phyloP scores from a whole-genome alignment of 2,113 vertebrate species.

The Peromyscus leucopus region DNA sequence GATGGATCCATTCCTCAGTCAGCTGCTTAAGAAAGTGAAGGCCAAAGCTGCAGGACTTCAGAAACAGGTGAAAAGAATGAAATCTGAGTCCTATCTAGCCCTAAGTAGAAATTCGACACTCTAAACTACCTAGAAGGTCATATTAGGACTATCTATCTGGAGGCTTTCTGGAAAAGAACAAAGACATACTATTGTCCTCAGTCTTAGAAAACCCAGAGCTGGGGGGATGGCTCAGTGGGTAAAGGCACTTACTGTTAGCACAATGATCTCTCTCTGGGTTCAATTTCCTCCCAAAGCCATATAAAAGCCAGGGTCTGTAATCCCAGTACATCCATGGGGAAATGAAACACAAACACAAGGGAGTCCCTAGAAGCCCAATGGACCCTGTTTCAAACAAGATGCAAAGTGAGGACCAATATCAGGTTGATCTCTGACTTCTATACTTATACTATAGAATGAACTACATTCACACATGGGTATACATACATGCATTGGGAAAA shows the following conservation, averaged over 20 bases:
- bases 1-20: neutral
- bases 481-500: neutral
- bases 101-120: neutral
- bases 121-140: neutral
- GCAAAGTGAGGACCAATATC: neutral
- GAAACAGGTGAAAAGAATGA: neutral
- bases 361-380: neutral
- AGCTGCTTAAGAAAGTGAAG: neutral
- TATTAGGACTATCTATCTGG: neutral
- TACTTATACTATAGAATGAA: neutral
- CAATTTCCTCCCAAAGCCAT: neutral
- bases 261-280: neutral
- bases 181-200: neutral
- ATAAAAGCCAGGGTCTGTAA: neutral
- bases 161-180: neutral
- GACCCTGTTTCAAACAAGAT: neutral
- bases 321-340: neutral
- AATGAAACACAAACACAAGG: neutral
- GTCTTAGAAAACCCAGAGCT: neutral
- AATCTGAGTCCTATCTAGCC: neutral
- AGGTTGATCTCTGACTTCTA: neutral
- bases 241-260: neutral
- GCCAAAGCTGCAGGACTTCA: neutral
- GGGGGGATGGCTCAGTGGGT: neutral
- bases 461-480: too few species aligned